These are phyloP conservation scores for Neoarius graeffei DNA, from an alignment of 2,113 vertebrate genomes.

Conservation along the genomic window DNA sequence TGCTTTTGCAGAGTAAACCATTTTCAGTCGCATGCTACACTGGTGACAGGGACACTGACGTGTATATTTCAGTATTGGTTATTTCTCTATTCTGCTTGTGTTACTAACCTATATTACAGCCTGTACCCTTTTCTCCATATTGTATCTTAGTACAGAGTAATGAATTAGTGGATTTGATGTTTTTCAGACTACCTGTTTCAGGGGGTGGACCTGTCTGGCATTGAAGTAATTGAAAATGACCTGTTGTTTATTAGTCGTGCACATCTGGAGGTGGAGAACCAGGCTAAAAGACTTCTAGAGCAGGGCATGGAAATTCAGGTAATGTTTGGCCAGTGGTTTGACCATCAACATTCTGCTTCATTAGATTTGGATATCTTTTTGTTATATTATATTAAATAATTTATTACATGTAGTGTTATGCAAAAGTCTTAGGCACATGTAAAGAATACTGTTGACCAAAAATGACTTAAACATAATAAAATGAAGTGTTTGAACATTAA, in stretches of 20 bases:
- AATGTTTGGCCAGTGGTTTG: constrained; percentile 32
- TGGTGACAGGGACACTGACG: too few species aligned
- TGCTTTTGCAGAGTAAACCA: too few species aligned
- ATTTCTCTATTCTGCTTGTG: neutral
- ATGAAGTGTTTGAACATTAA: too few species aligned
- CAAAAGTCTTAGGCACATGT: too few species aligned
- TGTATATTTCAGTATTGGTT: too few species aligned
- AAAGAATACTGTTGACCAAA: too few species aligned
- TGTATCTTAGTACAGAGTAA: neutral
- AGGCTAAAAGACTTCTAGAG: constrained; percentile 92
- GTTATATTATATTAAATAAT: too few species aligned
- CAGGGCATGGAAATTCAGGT: constrained; percentile 98
- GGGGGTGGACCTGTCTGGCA: constrained; percentile 93
- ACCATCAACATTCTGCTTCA: too few species aligned
- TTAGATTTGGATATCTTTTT: too few species aligned
- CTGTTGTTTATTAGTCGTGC: constrained; percentile 94
- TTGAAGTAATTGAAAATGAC: constrained; percentile 95
- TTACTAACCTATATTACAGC: neutral
- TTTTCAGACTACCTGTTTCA: constrained; percentile 94
- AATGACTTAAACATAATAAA: too few species aligned
- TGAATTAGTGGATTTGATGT: constrained; percentile 41
- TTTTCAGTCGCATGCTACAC: too few species aligned
- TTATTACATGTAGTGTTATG: too few species aligned
- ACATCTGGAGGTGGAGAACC: constrained; percentile 95
- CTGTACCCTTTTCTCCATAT: neutral